Evolutionary conservation across 2,113 vertebrate genomes (phyloP).

Genomic region (Neolamprologus sp.): DNA sequence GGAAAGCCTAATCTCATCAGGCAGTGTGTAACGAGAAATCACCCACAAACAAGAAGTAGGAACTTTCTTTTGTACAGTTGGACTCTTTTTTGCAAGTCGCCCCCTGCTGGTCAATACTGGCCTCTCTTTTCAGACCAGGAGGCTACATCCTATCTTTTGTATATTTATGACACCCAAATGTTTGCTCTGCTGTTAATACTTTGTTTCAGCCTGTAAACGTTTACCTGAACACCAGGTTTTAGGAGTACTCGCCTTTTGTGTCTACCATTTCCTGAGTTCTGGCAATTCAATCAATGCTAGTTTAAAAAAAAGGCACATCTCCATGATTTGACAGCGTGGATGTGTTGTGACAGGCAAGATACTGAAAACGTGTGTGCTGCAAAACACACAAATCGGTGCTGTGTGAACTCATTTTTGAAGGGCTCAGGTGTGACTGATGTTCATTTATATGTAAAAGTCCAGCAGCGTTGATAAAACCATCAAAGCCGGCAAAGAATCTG

Average conservation of each 20-base stretch:
- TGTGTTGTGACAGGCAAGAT: not conserved
- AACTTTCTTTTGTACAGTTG: not conserved
- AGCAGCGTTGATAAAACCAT: not conserved
- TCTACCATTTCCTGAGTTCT: not conserved
- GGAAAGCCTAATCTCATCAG: not conserved
- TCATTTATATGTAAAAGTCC: not conserved
- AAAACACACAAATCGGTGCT: not conserved
- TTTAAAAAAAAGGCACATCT: not conserved
- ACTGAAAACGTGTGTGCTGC: not conserved
- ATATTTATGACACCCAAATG: not conserved
- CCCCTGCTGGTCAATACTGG: not conserved
- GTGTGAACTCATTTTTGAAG: not conserved
- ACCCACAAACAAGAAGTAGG: not conserved
- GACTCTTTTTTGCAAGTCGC: not conserved
- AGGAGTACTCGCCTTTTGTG: not conserved
- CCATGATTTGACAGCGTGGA: not conserved
- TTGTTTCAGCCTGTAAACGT: not conserved
- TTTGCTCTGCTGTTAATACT: not conserved
- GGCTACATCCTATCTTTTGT: not conserved
- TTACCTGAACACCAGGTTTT: not conserved
- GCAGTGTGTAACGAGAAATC: not conserved
- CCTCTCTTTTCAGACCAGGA: not conserved
- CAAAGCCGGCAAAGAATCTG: not conserved
- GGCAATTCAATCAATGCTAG: not conserved
- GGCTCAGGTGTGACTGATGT: not conserved